These are phyloP conservation scores for Semotilus atromaculatus DNA, from an alignment of 2,797 vertebrate genomes.

Conservation along the genomic window DNA sequence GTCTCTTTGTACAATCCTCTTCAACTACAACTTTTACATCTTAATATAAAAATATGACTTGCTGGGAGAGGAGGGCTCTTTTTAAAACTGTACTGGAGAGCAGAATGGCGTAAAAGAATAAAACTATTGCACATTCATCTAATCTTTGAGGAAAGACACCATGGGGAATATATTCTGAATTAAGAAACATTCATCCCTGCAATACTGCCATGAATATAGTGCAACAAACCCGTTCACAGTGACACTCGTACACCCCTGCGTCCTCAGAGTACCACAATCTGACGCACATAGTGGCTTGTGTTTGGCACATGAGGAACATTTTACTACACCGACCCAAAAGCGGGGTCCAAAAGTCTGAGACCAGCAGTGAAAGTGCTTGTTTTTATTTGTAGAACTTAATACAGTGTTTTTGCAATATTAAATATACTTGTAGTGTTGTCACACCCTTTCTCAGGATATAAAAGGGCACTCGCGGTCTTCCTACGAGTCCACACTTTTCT, in stretches of 20 bases:
- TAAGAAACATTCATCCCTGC: slow-evolving; percentile 52
- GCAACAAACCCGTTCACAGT: slow-evolving; percentile 51
- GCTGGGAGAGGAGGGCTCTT: slow-evolving; percentile 66
- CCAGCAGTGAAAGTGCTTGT: neutral
- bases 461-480: too few species aligned
- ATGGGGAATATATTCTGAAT: slow-evolving; percentile 60
- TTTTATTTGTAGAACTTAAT: neutral
- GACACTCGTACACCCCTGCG: slow-evolving; percentile 45
- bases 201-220: slow-evolving; percentile 53
- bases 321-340: slow-evolving; percentile 11
- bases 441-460: too few species aligned
- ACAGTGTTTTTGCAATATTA: neutral
- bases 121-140: slow-evolving; percentile 75
- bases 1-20: slow-evolving; percentile 57
- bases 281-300: slow-evolving; percentile 38
- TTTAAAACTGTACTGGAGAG: slow-evolving; percentile 62
- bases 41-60: slow-evolving; percentile 75
- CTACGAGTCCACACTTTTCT: too few species aligned
- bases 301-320: slow-evolving; percentile 55
- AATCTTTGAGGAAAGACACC: slow-evolving; percentile 61
- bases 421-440: neutral
- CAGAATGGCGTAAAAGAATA: slow-evolving; percentile 66
- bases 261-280: slow-evolving; percentile 46
- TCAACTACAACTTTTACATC: slow-evolving; percentile 65
- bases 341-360: slow-evolving; percentile 19